phyloP scores from a whole-genome alignment of 2,797 vertebrate genomes.

The Silurus lanzhouensis region DNA sequence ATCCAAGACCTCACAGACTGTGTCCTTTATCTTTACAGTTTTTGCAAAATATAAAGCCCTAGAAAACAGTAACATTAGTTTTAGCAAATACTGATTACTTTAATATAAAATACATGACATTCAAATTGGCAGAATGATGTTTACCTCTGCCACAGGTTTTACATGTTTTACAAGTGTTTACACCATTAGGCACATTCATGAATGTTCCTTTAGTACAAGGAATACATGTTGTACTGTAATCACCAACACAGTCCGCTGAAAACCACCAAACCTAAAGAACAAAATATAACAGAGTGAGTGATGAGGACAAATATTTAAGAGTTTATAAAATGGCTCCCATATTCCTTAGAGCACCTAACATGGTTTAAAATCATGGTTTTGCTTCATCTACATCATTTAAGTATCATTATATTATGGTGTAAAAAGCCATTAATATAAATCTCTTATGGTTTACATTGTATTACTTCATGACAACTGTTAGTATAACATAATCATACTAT shows the following conservation, averaged over 20 bases:
- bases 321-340: not conserved
- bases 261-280: conserved; percentile 52
- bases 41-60: conserved; percentile 43
- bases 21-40: conserved; percentile 37
- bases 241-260: not conserved
- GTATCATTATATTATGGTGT: not conserved
- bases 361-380: not conserved
- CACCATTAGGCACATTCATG: conserved; percentile 52
- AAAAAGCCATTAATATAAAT: too few species aligned
- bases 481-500: conserved; percentile 13
- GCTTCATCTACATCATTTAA: not conserved
- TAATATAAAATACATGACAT: not conserved
- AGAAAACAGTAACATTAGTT: not conserved
- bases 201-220: conserved; percentile 44
- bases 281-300: not conserved
- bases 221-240: conserved; percentile 40
- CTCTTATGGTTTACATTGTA: too few species aligned
- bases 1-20: conserved; percentile 47
- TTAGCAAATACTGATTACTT: conserved; percentile 34
- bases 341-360: too few species aligned
- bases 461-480: too few species aligned
- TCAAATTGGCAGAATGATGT: not conserved
- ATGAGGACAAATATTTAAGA: not conserved
- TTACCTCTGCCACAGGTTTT: conserved; percentile 56
- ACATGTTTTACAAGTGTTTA: conserved; percentile 34